Evolutionary conservation across 2,888 invertebrate genomes (phyloP).

Genomic region (Eupsilia transversa): DNA sequence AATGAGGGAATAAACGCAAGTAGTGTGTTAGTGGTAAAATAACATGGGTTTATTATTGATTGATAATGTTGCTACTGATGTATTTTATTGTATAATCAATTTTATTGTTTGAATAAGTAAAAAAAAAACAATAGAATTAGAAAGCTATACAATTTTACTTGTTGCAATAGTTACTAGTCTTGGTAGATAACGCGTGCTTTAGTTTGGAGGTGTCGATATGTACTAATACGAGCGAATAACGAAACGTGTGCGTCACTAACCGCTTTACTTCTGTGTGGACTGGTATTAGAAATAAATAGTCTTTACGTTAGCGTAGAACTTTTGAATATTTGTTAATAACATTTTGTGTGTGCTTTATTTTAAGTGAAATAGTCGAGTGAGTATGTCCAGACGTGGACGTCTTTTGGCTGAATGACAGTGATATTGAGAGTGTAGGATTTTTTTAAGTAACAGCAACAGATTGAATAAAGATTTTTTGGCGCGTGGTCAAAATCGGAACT

Average conservation of each 20-base stretch:
- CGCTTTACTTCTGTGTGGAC: conserved; percentile 38
- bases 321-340: conserved; percentile 6
- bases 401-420: background rate
- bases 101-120: too few relatives aligned
- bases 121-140: background rate
- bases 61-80: background rate
- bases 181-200: conserved; percentile 24
- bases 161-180: background rate
- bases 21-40: background rate
- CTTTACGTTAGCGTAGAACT: too few relatives aligned
- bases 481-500: background rate
- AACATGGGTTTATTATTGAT: background rate
- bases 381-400: background rate
- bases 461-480: background rate
- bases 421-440: background rate
- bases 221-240: conserved; percentile 41
- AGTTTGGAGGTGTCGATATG: conserved; percentile 52
- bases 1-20: too few relatives aligned
- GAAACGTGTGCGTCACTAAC: conserved; percentile 48
- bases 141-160: background rate
- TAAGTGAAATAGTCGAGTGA: background rate
- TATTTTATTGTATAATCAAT: background rate
- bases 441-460: too few relatives aligned
- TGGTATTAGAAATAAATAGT: conserved; percentile 10
- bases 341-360: conserved; percentile 9